Conservation (phyloP, 2,113 vertebrate genomes). For the Lates calcarifer region DNA sequence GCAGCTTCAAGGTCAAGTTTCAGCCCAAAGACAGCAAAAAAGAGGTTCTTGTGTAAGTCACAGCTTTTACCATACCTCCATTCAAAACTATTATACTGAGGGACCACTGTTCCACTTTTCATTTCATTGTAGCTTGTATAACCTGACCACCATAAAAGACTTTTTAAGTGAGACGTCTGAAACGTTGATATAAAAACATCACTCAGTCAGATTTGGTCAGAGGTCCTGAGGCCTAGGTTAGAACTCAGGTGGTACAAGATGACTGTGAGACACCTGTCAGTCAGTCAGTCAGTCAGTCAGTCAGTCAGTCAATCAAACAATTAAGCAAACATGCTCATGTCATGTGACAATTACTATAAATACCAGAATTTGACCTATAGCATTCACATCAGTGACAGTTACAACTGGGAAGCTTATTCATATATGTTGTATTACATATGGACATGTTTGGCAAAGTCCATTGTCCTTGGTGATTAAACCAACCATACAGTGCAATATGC, state of each 20-base stretch:
- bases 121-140: background rate
- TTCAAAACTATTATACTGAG: background rate
- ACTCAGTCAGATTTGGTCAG: background rate
- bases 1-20: conserved; percentile 95
- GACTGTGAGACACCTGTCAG: background rate
- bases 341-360: background rate
- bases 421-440: no score
- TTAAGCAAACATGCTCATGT: background rate
- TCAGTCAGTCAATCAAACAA: background rate
- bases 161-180: background rate
- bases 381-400: background rate
- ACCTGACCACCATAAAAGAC: background rate
- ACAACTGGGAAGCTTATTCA: no score
- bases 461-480: background rate
- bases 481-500: background rate
- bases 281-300: background rate
- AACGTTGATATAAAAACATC: background rate
- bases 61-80: background rate
- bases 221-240: background rate
- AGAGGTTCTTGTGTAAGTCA: conserved; percentile 96
- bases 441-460: background rate
- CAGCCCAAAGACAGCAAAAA: conserved; percentile 98
- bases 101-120: background rate
- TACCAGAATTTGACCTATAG: background rate
- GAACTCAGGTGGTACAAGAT: background rate